phyloP scores from a whole-genome alignment of 2,797 vertebrate species.

The Mormyrus proboscirostris region DNA sequence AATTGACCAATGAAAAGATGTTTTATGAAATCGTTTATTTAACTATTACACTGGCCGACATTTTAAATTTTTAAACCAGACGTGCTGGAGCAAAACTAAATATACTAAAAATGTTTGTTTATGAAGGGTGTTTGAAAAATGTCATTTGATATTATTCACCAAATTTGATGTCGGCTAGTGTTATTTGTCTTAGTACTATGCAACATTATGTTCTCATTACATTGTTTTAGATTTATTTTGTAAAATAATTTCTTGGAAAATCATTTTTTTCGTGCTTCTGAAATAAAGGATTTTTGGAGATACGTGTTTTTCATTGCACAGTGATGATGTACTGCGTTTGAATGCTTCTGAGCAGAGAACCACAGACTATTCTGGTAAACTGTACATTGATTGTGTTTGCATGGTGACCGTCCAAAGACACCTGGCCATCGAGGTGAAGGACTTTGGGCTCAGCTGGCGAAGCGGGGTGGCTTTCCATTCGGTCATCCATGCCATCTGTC shows the following conservation, averaged over 20 bases:
- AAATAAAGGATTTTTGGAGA: neutral
- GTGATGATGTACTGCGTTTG: neutral
- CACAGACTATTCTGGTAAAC: neutral
- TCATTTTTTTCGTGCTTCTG: neutral
- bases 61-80: too few species aligned
- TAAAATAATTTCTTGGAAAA: neutral
- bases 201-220: neutral
- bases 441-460: constrained; percentile 97
- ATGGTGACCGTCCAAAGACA: constrained; percentile 57
- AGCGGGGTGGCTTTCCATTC: constrained; percentile 88
- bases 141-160: too few species aligned
- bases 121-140: too few species aligned
- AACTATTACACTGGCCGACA: neutral
- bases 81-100: too few species aligned
- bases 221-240: neutral
- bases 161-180: too few species aligned
- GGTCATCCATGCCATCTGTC: constrained; percentile 80
- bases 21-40: neutral
- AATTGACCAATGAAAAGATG: neutral
- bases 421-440: constrained; percentile 81
- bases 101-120: too few species aligned
- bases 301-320: neutral
- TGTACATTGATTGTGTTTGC: neutral
- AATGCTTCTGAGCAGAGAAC: neutral
- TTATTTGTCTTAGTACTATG: neutral